Evolutionary conservation across 2,888 invertebrate genomes (phyloP).

Genomic region (Lepidonotus clava): DNA sequence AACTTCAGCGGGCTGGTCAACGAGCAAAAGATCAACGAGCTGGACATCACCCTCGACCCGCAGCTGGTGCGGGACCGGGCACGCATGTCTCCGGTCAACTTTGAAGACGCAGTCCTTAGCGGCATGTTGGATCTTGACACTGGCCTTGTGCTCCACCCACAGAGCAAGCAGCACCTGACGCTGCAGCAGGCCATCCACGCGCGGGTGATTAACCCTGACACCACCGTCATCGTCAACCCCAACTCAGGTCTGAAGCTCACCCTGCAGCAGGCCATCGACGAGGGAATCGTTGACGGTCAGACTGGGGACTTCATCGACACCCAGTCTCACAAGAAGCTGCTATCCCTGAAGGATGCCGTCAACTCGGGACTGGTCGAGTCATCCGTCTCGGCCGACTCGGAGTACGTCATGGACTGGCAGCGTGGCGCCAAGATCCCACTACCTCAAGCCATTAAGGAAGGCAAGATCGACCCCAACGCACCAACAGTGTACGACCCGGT

Average conservation of each 20-base stretch:
- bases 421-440: constrained; percentile 88
- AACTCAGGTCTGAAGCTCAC: constrained; percentile 67
- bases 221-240: constrained; percentile 74
- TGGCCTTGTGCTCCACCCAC: constrained; percentile 86
- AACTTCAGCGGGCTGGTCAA: constrained; percentile 64
- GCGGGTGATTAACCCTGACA: constrained; percentile 72
- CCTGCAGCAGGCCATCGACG: constrained; percentile 82
- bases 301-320: constrained; percentile 87
- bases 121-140: constrained; percentile 85
- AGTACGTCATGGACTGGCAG: constrained; percentile 89
- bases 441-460: constrained; percentile 86
- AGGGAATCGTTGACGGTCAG: constrained; percentile 89
- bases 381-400: constrained; percentile 87
- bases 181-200: constrained; percentile 88
- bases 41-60: constrained; percentile 62
- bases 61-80: constrained; percentile 55
- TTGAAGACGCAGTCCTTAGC: constrained; percentile 66
- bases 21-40: constrained; percentile 81
- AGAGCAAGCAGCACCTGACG: constrained; percentile 89
- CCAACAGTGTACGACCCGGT: constrained; percentile 84
- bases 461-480: constrained; percentile 86
- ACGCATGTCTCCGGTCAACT: constrained; percentile 61
- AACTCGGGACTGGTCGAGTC: constrained; percentile 73
- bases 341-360: constrained; percentile 81
- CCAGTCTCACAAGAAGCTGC: constrained; percentile 85